Evolutionary conservation across 2,113 vertebrate genomes (phyloP).

Genomic region (Herpailurus yagouaroundi): DNA sequence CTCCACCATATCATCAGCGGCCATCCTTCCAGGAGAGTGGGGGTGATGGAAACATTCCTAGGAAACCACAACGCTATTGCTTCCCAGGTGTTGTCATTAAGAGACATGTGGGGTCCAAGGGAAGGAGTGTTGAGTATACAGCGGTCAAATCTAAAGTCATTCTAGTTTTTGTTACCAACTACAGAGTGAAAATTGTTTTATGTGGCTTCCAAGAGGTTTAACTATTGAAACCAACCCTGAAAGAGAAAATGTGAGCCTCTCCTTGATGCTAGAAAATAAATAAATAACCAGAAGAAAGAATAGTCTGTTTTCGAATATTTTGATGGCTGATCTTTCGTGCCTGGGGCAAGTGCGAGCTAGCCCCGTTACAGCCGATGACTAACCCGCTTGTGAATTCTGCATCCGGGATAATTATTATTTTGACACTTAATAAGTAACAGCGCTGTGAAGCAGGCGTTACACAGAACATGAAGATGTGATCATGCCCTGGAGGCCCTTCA

Average conservation of each 20-base stretch:
- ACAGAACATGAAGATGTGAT: rapidly evolving
- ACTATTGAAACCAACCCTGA: background rate
- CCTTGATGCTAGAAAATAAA: slow-evolving; percentile 16
- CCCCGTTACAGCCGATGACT: background rate
- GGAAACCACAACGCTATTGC: background rate
- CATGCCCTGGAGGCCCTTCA: background rate
- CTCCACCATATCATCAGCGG: rapidly evolving
- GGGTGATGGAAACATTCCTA: background rate
- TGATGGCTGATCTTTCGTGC: slow-evolving; percentile 42
- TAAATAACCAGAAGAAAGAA: slow-evolving; percentile 35
- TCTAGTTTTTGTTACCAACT: background rate
- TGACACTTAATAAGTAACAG: slow-evolving; percentile 59
- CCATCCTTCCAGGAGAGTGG: background rate
- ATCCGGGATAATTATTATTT: slow-evolving; percentile 54
- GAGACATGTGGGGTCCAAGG: background rate
- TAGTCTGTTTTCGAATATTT: background rate
- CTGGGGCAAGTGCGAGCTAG: background rate
- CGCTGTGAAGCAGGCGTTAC: background rate
- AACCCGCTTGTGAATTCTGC: slow-evolving; percentile 28
- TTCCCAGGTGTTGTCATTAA: background rate
- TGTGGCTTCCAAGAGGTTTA: slow-evolving; percentile 50
- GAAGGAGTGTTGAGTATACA: no score
- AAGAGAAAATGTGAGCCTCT: background rate
- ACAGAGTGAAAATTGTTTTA: background rate
- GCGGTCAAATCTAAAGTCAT: background rate